phyloP scores from a whole-genome alignment of 2,888 invertebrate species.

The Cephalotes varians region DNA sequence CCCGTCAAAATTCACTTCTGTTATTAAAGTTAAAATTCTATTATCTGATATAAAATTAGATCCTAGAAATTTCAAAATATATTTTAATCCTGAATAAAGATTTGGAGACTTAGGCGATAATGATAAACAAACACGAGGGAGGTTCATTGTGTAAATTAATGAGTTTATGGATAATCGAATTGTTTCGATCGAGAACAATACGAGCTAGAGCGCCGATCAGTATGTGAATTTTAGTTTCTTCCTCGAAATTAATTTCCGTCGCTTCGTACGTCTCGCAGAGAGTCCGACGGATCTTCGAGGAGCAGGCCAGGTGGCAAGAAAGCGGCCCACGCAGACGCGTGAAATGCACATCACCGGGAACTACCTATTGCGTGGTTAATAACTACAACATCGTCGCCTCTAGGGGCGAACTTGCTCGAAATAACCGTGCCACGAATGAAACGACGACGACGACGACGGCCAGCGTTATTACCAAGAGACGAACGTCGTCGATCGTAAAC shows the following conservation, averaged over 20 bases:
- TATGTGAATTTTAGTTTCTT: background rate
- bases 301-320: slow-evolving; percentile 70
- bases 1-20: background rate
- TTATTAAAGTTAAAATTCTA: background rate
- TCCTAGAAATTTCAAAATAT: too few relatives aligned
- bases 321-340: slow-evolving; percentile 59
- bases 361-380: slow-evolving; percentile 64
- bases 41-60: background rate
- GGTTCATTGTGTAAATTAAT: background rate
- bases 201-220: background rate
- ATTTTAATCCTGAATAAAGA: background rate
- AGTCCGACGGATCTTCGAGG: slow-evolving; percentile 67
- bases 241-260: slow-evolving; percentile 1
- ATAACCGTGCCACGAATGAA: slow-evolving; percentile 76
- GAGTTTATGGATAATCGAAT: background rate
- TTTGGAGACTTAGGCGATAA: background rate
- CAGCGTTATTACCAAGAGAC: slow-evolving; percentile 58
- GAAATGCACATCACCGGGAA: slow-evolving; percentile 56
- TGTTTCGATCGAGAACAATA: background rate
- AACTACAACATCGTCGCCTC: slow-evolving; percentile 80
- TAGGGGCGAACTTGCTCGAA: slow-evolving; percentile 79
- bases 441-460: slow-evolving; percentile 72
- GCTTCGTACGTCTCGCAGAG: slow-evolving; percentile 69
- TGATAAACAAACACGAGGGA: background rate
- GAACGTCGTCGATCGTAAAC: slow-evolving; percentile 52